Evolutionary conservation across 2,113 vertebrate genomes (phyloP).

Genomic region (Murina feae): DNA sequence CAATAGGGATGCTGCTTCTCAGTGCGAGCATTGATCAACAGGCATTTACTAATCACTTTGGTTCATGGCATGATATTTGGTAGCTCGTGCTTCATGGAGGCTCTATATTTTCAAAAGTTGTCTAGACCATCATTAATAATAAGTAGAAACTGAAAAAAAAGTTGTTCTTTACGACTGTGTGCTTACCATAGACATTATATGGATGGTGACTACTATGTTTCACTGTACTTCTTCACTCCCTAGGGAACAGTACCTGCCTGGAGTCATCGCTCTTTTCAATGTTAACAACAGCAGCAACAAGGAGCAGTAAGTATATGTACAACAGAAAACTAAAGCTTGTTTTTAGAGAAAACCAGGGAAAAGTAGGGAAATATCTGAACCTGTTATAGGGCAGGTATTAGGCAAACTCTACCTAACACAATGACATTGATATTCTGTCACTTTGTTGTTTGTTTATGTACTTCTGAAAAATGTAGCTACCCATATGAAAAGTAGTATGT

Average conservation of each 20-base stretch:
- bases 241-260: slow-evolving; percentile 76
- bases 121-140: neutral
- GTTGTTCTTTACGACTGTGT: neutral
- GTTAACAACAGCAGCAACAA: slow-evolving; percentile 95
- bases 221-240: slow-evolving; percentile 64
- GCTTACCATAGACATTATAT: neutral
- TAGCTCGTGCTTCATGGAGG: neutral
- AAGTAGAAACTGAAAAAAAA: neutral
- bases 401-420: neutral
- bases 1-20: neutral
- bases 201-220: neutral
- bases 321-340: neutral
- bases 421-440: neutral
- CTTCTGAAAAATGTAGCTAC: neutral
- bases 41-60: neutral
- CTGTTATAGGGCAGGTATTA: neutral
- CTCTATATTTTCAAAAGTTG: neutral
- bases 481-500: neutral
- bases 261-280: slow-evolving; percentile 82
- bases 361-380: neutral
- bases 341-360: neutral
- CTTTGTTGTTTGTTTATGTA: slow-evolving; percentile 21
- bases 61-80: neutral
- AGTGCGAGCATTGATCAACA: neutral
- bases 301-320: slow-evolving; percentile 84